Conservation (phyloP, 2,113 vertebrate species). For the Synodontis membranacea region DNA sequence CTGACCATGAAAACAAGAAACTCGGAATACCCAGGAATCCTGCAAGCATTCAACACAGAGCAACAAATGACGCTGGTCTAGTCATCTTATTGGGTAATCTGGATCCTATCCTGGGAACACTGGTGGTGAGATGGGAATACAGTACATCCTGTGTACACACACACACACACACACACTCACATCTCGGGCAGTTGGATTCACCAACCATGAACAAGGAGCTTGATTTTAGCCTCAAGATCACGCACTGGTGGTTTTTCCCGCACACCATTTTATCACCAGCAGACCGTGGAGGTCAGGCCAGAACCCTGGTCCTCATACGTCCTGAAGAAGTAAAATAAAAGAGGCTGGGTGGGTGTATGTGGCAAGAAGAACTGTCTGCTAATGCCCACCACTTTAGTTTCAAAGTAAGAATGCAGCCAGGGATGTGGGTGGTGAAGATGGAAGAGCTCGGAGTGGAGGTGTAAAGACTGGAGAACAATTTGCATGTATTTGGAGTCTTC, state of each 20-base stretch:
- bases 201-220: background rate
- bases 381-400: conserved; percentile 11
- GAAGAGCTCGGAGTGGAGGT: conserved; percentile 19
- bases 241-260: background rate
- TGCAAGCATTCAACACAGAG: background rate
- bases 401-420: background rate
- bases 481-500: background rate
- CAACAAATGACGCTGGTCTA: background rate
- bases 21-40: background rate
- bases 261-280: background rate
- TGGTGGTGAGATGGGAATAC: background rate
- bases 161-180: background rate
- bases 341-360: conserved; percentile 2
- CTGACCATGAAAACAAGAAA: background rate
- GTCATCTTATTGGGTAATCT: background rate
- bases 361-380: conserved; percentile 20
- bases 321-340: conserved; percentile 6
- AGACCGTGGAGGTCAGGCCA: background rate
- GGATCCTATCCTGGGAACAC: background rate
- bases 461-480: conserved; percentile 16
- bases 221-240: background rate
- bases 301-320: background rate
- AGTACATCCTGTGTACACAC: background rate
- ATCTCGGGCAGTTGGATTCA: background rate
- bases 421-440: conserved; percentile 13